Percentiles rank a stretch among this genome's conserved stretches.
Conservation (phyloP, 1,140 invertebrate species). For the Cardiocondyla obscurior region DNA sequence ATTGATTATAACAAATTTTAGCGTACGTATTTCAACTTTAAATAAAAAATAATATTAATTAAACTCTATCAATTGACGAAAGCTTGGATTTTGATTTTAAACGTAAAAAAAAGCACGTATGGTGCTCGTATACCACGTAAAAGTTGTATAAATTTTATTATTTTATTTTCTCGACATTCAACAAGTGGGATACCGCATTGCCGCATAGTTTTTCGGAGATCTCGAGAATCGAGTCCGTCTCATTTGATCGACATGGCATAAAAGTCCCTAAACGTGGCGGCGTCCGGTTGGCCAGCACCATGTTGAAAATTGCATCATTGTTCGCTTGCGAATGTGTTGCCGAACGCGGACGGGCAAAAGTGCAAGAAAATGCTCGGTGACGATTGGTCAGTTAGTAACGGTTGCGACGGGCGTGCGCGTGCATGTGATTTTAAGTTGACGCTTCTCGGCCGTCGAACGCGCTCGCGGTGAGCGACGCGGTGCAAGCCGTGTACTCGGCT, state of each 20-base stretch:
- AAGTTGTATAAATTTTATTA: neutral
- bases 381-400: constrained; percentile 29
- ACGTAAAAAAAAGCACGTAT: no score
- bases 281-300: neutral
- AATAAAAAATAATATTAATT: no score
- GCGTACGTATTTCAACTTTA: no score
- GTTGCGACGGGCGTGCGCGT: constrained; percentile 52
- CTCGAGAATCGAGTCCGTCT: neutral
- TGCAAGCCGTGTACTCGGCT: neutral
- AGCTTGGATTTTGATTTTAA: no score
- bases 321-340: neutral
- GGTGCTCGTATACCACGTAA: no score
- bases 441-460: neutral
- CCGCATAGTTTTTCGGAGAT: neutral
- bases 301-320: neutral
- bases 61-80: no score
- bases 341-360: neutral
- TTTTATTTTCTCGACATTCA: neutral
- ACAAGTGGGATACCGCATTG: neutral
- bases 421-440: constrained; percentile 63
- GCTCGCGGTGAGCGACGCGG: constrained; percentile 5
- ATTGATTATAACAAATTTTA: no score
- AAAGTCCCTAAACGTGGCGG: neutral
- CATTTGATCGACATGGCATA: neutral
- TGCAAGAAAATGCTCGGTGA: neutral